Conservation (phyloP, 2,888 invertebrate genomes). For the Pachliopta kotzebuea region DNA sequence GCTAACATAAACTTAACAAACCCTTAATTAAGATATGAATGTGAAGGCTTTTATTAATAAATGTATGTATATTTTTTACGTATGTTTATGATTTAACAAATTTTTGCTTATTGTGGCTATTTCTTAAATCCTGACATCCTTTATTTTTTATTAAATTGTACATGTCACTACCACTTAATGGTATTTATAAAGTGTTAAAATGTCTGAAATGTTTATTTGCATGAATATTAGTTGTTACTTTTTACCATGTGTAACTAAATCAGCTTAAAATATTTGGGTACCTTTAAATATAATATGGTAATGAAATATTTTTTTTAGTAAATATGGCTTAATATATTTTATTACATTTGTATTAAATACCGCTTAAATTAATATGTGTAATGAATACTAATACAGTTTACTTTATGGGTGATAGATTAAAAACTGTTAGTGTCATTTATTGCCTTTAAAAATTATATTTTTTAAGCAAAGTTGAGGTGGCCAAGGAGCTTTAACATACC, state of each 20-base stretch:
- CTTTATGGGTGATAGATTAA: no score
- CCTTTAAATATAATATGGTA: not conserved
- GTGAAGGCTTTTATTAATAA: constrained; percentile 10
- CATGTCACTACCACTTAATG: not conserved
- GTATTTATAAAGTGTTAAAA: not conserved
- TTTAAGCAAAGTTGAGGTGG: no score
- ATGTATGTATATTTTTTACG: constrained; percentile 19
- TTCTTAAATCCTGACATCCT: not conserved
- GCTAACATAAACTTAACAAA: constrained; percentile 48
- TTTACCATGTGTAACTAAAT: not conserved
- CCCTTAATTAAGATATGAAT: constrained; percentile 16
- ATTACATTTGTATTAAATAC: not conserved
- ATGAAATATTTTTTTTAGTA: not conserved
- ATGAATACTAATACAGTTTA: not conserved
- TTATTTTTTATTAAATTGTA: not conserved
- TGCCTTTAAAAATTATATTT: no score
- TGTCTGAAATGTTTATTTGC: not conserved
- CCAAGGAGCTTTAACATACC: no score
- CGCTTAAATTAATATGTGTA: not conserved
- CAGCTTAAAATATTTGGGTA: not conserved
- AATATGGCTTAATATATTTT: not conserved
- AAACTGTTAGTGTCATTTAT: no score
- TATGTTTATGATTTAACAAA: constrained; percentile 19
- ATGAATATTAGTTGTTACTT: constrained; percentile 1
- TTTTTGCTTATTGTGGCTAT: constrained; percentile 4